phyloP scores from a whole-genome alignment of 2,888 invertebrate genomes.

The Hirtodrosophila cameraria region DNA sequence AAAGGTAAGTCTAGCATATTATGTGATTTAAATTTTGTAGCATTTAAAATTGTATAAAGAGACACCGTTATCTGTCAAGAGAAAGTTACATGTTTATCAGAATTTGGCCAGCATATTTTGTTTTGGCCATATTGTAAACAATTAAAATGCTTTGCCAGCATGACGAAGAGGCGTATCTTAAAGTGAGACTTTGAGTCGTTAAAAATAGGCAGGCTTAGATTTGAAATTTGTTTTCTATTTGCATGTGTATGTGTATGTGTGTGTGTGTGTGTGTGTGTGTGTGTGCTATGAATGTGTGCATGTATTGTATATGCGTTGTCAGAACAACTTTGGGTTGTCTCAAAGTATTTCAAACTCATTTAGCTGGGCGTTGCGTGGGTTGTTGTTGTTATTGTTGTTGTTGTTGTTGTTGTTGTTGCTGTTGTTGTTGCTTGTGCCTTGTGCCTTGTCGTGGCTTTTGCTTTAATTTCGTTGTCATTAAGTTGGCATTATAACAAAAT shows the following conservation, averaged over 20 bases:
- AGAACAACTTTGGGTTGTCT: conserved; percentile 60
- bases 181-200: conserved; percentile 11
- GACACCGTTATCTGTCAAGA: background rate
- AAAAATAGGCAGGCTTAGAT: conserved; percentile 29
- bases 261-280: conserved; percentile 1
- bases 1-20: too few species aligned
- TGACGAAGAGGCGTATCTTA: conserved; percentile 27
- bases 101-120: too few species aligned
- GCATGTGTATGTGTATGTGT: conserved; percentile 6
- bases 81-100: background rate
- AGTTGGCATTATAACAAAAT: conserved; percentile 81
- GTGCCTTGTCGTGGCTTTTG: conserved; percentile 64
- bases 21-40: too few species aligned
- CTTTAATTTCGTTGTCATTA: conserved; percentile 79
- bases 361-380: conserved; percentile 41
- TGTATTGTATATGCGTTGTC: too few species aligned
- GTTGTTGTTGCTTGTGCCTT: conserved; percentile 22
- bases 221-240: conserved; percentile 41
- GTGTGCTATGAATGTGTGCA: too few species aligned
- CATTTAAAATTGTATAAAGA: too few species aligned
- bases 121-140: conserved; percentile 31
- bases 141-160: conserved; percentile 55
- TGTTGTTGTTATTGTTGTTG: conserved; percentile 10
- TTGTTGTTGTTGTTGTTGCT: conserved; percentile 2
- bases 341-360: conserved; percentile 75